These are phyloP conservation scores for Neopelma chrysocephalum DNA, from an alignment of 2,797 vertebrate genomes.

Conservation along the genomic window DNA sequence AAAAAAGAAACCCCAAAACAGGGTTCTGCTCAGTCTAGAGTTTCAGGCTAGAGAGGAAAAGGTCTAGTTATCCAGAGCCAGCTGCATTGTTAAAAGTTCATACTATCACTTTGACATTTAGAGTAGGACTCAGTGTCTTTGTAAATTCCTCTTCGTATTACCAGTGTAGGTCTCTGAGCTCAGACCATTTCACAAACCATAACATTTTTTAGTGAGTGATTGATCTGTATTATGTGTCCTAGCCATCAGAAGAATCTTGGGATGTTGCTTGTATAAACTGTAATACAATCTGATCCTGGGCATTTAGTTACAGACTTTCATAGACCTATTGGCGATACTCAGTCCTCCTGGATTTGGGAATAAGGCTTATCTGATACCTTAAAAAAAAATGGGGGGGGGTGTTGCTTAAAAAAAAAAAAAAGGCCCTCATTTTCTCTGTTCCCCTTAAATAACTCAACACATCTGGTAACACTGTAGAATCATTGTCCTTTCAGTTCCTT, in stretches of 20 bases:
- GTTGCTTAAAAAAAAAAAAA: slow-evolving; percentile 73
- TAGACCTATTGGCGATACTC: slow-evolving; percentile 94
- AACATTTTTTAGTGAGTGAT: slow-evolving; percentile 85
- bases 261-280: slow-evolving; percentile 95
- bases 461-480: slow-evolving; percentile 98
- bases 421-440: slow-evolving; percentile 78
- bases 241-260: slow-evolving; percentile 93
- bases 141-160: slow-evolving; percentile 80
- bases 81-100: slow-evolving; percentile 77
- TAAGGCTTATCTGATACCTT: slow-evolving; percentile 96
- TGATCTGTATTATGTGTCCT: slow-evolving; percentile 90
- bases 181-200: slow-evolving; percentile 81
- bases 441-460: slow-evolving; percentile 92
- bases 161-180: slow-evolving; percentile 75
- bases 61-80: slow-evolving; percentile 72
- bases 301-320: slow-evolving; percentile 90
- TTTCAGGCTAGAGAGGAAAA: slow-evolving; percentile 73
- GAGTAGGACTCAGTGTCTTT: slow-evolving; percentile 78
- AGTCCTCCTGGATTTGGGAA: slow-evolving; percentile 95
- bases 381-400: not conserved
- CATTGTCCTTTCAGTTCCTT: slow-evolving; percentile 93
- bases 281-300: slow-evolving; percentile 86
- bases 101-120: slow-evolving; percentile 81
- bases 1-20: slow-evolving; percentile 67
- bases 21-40: slow-evolving; percentile 61